Base-by-base conservation (phyloP, 2,113 vertebrate genomes). In the Bos javanicus region DNA sequence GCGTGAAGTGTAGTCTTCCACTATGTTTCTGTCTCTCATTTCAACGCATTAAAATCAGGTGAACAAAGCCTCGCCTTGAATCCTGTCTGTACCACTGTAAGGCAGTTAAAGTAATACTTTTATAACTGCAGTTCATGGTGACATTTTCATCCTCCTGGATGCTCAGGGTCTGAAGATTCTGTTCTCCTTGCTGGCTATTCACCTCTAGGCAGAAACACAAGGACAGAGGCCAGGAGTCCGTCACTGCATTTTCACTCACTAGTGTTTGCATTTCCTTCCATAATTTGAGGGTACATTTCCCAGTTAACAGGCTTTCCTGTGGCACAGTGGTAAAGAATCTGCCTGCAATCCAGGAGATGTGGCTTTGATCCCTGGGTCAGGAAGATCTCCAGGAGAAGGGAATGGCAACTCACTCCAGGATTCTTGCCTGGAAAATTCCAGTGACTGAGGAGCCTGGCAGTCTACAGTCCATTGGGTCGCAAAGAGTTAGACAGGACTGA, bases 21-120 rank as follows among this genome's bases (percentile, higher is more conserved):
- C 4, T 83, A 0, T 0, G 21, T 57, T 97, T 83, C 15, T 90
- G 30, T 95, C 2, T 86, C 57, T 95, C 83, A 57, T 83, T 74
- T 78, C 87, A 86, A 67, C 0, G 7, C 6, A 98, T 90, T 82
- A 62, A 26, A 12, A 97, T 33, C 7, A 96, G 28, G 0, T 3
- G 2, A 33, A 10, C 26, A 76, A 88, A 84, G 11, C 82, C 62
- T 89, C 54, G 30, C 0, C 33, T 62, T 13, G 60, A 16, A 3
- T 95, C 54, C 85, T 98, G 91, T 62, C 17, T 87, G 28, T 96
- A 97, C 95, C 96, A 95, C 25, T 82, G 86, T 19, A 96, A 60
- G 6, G 0, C 19, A 1, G 0, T 1, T 71, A 86, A 1, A 67
- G 33, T 80, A 43, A 0, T 5, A 2, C 11, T 16, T 54, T 86